phyloP scores from a whole-genome alignment of 1,140 invertebrate genomes.

The Metopolophium dirhodum region DNA sequence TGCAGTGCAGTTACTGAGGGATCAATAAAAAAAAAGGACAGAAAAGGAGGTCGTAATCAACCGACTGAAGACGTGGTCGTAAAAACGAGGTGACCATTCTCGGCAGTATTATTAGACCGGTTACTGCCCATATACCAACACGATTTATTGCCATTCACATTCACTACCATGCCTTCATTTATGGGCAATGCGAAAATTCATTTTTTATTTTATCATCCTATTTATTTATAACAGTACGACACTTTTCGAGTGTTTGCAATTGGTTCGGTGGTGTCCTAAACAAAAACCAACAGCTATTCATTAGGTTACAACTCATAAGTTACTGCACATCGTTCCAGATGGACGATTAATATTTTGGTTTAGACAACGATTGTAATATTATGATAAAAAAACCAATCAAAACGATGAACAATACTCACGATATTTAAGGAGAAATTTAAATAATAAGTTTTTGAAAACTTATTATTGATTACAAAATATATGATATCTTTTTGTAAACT shows the following conservation, averaged over 20 bases:
- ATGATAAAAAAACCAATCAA: not conserved
- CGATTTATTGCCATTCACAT: not conserved
- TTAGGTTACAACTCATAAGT: not conserved
- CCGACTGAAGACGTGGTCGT: not conserved
- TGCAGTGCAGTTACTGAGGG: not conserved
- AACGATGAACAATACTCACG: not conserved
- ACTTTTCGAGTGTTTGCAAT: not conserved
- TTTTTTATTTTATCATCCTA: not conserved
- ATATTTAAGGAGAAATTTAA: not conserved
- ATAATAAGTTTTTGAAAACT: not conserved
- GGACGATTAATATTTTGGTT: not conserved
- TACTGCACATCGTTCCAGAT: not conserved
- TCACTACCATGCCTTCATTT: not conserved
- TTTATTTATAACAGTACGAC: not conserved
- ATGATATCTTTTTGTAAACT: not conserved
- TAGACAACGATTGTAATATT: not conserved
- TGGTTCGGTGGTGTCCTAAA: not conserved
- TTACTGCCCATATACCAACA: not conserved
- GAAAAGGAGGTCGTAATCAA: conserved; percentile 17
- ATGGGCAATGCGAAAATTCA: not conserved
- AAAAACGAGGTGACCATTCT: conserved; percentile 21
- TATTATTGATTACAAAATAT: not conserved
- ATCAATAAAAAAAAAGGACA: conserved; percentile 41
- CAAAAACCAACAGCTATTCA: not conserved
- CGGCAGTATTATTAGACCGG: not conserved